Evolutionary conservation across 1,140 invertebrate genomes (phyloP).

Genomic region (Lordiphosa collinella): DNA sequence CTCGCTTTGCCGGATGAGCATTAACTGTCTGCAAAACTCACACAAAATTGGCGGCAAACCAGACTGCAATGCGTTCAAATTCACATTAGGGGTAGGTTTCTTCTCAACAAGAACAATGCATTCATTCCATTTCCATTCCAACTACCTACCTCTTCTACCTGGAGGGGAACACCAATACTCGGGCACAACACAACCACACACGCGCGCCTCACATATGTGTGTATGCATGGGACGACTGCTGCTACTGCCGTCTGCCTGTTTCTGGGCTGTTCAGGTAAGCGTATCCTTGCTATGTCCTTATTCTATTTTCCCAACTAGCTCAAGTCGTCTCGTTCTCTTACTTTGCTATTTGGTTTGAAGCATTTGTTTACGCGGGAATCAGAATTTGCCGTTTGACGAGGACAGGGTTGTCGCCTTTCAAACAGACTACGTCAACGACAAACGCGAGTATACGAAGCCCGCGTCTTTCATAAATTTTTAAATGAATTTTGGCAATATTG

Average conservation of each 20-base stretch:
- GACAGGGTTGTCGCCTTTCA: conserved; percentile 28
- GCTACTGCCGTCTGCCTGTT: not conserved
- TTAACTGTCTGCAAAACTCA: conserved; percentile 35
- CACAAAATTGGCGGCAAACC: conserved; percentile 59
- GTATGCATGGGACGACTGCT: conserved; percentile 3
- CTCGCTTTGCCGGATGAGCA: conserved; percentile 21
- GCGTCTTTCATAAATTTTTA: no score
- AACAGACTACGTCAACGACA: not conserved
- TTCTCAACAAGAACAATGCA: conserved; percentile 35
- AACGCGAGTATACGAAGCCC: no score
- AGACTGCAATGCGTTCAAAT: conserved; percentile 24
- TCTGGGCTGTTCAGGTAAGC: conserved; percentile 35
- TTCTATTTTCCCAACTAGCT: conserved; percentile 57
- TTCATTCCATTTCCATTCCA: conserved; percentile 55
- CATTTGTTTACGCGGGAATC: conserved; percentile 42
- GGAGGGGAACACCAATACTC: conserved; percentile 18
- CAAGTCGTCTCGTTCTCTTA: conserved; percentile 19
- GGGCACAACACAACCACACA: not conserved
- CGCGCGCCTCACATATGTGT: conserved; percentile 1
- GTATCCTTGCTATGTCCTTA: conserved; percentile 6
- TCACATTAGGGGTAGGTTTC: conserved; percentile 44
- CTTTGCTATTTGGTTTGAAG: conserved; percentile 9
- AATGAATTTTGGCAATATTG: no score
- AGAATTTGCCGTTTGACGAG: conserved; percentile 12
- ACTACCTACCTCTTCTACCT: conserved; percentile 47